Conservation (phyloP, 2,797 vertebrate species). For the Leuciscus waleckii region DNA sequence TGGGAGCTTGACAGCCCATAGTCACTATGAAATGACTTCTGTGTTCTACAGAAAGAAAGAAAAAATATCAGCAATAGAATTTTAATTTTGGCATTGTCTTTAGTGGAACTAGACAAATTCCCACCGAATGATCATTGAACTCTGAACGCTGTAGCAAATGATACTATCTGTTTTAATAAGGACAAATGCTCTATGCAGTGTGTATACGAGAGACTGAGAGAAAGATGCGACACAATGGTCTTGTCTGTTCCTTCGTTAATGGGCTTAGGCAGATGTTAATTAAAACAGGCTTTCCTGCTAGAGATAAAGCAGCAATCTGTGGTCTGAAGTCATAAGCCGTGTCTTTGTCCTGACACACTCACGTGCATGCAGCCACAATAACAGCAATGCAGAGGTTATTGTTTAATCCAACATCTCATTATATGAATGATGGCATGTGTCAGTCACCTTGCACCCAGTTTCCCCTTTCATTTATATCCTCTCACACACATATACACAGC, state of each 20-base stretch:
- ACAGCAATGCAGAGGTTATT: conserved; percentile 19
- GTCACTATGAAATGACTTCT: background rate
- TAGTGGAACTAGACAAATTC: background rate
- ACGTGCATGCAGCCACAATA: conserved; percentile 32
- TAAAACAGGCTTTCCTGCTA: conserved; percentile 64
- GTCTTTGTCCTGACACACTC: conserved; percentile 54
- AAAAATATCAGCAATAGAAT: background rate
- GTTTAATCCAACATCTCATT: conserved; percentile 17
- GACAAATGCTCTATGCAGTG: background rate
- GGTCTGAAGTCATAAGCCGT: conserved; percentile 45
- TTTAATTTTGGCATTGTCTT: background rate
- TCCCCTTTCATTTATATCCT: conserved; percentile 22
- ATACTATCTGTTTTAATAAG: background rate
- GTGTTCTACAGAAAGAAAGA: background rate
- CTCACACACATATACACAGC: conserved; percentile 34
- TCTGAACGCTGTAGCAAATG: background rate
- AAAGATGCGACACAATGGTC: conserved; percentile 60
- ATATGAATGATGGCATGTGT: conserved; percentile 17
- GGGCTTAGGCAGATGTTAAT: conserved; percentile 69
- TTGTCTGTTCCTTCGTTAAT: conserved; percentile 58
- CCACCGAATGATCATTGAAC: background rate
- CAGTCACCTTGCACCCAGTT: conserved; percentile 29
- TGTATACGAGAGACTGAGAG: background rate
- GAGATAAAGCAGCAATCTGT: conserved; percentile 57
- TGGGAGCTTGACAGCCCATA: background rate